These are phyloP conservation scores for Syndactyla subalaris DNA, from an alignment of 2,797 vertebrate species.

Conservation along the genomic window DNA sequence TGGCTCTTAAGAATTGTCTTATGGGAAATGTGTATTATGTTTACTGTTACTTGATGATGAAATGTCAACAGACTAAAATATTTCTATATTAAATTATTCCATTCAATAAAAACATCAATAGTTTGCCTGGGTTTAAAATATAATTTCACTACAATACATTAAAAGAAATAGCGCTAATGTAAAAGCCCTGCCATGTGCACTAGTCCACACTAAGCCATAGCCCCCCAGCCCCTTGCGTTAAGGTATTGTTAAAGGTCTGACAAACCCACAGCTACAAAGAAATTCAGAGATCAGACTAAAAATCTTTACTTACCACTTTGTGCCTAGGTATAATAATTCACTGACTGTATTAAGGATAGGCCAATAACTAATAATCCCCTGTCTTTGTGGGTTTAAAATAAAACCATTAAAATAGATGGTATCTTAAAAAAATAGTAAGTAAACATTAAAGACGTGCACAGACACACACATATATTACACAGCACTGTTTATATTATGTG, in stretches of 20 bases:
- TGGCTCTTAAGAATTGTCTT: slow-evolving; percentile 68
- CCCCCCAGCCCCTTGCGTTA: background rate
- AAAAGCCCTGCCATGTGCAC: slow-evolving; percentile 17
- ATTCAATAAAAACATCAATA: slow-evolving; percentile 73
- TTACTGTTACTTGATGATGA: slow-evolving; percentile 73
- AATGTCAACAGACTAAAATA: slow-evolving; percentile 71
- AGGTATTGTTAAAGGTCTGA: background rate
- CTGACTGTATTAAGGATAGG: background rate
- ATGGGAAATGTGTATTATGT: slow-evolving; percentile 69
- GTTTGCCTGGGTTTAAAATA: slow-evolving; percentile 64
- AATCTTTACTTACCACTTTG: slow-evolving; percentile 23
- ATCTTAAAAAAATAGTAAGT: background rate
- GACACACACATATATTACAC: background rate
- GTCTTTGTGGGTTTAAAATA: background rate
- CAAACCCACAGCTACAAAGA: slow-evolving; percentile 7
- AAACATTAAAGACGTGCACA: background rate
- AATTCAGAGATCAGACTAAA: slow-evolving; percentile 28
- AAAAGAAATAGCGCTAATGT: slow-evolving; percentile 44
- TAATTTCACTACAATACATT: slow-evolving; percentile 57
- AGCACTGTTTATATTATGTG: background rate
- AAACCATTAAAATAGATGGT: background rate
- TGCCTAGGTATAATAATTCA: background rate
- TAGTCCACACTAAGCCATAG: slow-evolving; percentile 44
- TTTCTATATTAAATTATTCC: slow-evolving; percentile 67
- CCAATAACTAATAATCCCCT: background rate